These are phyloP conservation scores for Ceratina australensis DNA, from an alignment of 1,140 invertebrate genomes.

Conservation along the genomic window DNA sequence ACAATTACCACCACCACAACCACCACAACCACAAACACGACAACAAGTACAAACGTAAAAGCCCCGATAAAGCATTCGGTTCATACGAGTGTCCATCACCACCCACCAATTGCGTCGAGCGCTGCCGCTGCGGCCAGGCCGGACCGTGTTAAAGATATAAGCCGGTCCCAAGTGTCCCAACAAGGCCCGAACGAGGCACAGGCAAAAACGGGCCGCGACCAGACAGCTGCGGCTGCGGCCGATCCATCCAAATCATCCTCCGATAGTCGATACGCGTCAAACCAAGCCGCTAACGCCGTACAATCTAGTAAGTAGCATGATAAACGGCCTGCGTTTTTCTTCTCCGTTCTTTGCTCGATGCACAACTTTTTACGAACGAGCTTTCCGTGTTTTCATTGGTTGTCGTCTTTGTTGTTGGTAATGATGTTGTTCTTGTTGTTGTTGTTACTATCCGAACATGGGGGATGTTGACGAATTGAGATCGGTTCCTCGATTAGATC, in stretches of 20 bases:
- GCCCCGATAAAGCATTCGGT: slow-evolving; percentile 67
- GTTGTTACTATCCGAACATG: neutral
- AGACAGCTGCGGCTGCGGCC: slow-evolving; percentile 69
- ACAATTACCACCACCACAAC: slow-evolving; percentile 59
- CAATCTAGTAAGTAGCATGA: slow-evolving; percentile 80
- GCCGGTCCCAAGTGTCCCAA: slow-evolving; percentile 61
- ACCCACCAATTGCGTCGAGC: slow-evolving; percentile 67
- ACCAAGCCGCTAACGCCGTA: slow-evolving; percentile 72
- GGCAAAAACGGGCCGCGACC: slow-evolving; percentile 69
- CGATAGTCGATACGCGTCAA: slow-evolving; percentile 75
- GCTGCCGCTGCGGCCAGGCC: slow-evolving; percentile 74
- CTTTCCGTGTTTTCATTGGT: slow-evolving; percentile 53
- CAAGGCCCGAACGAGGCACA: slow-evolving; percentile 67
- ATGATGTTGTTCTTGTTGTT: slow-evolving; percentile 32
- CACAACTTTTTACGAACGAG: slow-evolving; percentile 10
- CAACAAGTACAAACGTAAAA: slow-evolving; percentile 60
- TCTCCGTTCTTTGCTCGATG: slow-evolving; percentile 22
- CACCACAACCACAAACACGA: slow-evolving; percentile 62
- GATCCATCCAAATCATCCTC: slow-evolving; percentile 78
- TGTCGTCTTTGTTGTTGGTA: neutral
- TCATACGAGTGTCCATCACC: slow-evolving; percentile 76
- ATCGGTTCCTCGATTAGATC: no score
- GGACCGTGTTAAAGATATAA: slow-evolving; percentile 73
- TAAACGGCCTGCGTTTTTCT: slow-evolving; percentile 39
- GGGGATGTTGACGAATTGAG: no score